These are phyloP conservation scores for Lampropteryx suffumata DNA, from an alignment of 2,888 invertebrate genomes.

Conservation along the genomic window DNA sequence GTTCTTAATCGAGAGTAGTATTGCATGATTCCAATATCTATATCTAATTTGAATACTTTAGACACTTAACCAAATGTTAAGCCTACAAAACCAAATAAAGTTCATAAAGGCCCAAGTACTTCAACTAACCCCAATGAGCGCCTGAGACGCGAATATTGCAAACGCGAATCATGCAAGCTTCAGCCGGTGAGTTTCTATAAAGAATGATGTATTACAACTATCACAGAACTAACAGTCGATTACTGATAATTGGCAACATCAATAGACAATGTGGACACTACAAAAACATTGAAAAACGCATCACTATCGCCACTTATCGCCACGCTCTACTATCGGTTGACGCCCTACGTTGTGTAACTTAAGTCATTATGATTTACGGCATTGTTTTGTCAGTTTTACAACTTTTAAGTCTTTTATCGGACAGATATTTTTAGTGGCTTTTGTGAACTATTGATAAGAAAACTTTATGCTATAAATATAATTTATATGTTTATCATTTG, in stretches of 20 bases:
- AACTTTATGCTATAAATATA: not conserved
- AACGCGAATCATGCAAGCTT: no score
- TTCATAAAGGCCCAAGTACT: no score
- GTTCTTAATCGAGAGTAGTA: no score
- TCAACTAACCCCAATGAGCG: no score
- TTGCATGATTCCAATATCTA: no score
- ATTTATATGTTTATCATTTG: no score
- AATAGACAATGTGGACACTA: constrained; percentile 1
- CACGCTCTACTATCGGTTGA: constrained; percentile 21
- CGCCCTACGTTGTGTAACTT: constrained; percentile 27
- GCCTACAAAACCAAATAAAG: no score
- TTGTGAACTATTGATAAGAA: constrained; percentile 1
- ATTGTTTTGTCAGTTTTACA: constrained; percentile 29
- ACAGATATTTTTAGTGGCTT: constrained; percentile 5
- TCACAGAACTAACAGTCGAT: not conserved
- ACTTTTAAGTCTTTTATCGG: constrained; percentile 18
- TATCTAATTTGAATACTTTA: no score
- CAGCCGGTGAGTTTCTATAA: no score
- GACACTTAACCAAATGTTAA: no score
- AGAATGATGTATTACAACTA: no score
- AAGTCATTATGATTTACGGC: constrained; percentile 20
- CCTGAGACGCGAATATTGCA: no score
- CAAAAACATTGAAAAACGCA: constrained; percentile 18
- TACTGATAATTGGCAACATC: constrained; percentile 8
- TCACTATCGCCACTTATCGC: constrained; percentile 14